Evolutionary conservation across 2,888 invertebrate genomes (phyloP).

Genomic region (Achlya flavicornis): DNA sequence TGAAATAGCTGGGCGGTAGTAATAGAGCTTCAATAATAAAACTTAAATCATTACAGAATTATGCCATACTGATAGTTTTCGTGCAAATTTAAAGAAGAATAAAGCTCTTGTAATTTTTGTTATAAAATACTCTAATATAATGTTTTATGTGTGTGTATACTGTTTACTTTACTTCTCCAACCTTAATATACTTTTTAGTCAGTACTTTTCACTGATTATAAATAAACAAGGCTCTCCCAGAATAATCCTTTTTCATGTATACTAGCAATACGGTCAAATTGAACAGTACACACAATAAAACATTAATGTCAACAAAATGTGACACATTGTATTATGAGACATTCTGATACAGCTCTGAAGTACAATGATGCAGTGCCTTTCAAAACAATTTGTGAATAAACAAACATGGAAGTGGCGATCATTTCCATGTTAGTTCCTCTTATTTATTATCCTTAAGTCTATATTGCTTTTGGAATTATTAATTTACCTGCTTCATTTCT

Average conservation of each 20-base stretch:
- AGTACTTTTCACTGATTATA: too few species aligned
- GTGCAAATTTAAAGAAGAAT: too few species aligned
- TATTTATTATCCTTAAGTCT: conserved; percentile 12
- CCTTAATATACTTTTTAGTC: neutral
- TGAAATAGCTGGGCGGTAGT: too few species aligned
- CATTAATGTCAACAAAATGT: neutral
- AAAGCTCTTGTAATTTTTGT: too few species aligned
- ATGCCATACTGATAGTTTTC: too few species aligned
- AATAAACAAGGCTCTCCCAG: neutral
- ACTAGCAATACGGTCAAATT: neutral
- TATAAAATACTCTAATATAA: too few species aligned
- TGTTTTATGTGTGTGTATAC: too few species aligned
- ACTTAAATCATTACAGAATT: too few species aligned
- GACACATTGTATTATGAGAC: neutral
- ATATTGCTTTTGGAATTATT: neutral
- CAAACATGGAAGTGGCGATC: neutral
- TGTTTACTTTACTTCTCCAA: too few species aligned
- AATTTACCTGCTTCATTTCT: conserved; percentile 83
- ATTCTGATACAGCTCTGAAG: neutral
- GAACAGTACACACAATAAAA: neutral
- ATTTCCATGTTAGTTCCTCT: conserved; percentile 6
- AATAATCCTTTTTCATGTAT: neutral
- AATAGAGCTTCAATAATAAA: too few species aligned
- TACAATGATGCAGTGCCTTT: neutral
- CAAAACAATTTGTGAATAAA: neutral